Percentiles rank a stretch among this genome's conserved stretches.
Conservation (phyloP, 2,888 invertebrate species). For the Lucinisca nassula region DNA sequence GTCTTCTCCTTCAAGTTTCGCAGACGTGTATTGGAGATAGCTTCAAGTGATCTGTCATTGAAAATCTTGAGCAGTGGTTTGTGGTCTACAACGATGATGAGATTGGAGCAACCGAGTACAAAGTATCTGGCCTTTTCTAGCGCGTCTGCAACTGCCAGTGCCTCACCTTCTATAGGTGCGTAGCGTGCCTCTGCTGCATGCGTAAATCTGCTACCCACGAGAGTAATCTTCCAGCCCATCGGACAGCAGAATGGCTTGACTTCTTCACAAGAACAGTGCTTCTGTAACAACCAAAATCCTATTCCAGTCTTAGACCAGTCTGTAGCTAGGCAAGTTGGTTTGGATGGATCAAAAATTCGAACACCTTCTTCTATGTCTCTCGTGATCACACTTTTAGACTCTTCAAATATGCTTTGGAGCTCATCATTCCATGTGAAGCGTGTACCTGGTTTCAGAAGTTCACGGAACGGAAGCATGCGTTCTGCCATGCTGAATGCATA, state of each 20-base stretch:
- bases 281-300: constrained; percentile 59
- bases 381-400: constrained; percentile 34
- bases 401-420: constrained; percentile 39
- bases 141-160: constrained; percentile 8
- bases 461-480: constrained; percentile 49
- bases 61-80: constrained; percentile 53
- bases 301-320: constrained; percentile 72
- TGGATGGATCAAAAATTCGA: neutral
- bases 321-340: constrained; percentile 75
- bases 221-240: constrained; percentile 57
- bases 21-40: constrained; percentile 41
- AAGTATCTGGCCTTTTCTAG: constrained; percentile 50
- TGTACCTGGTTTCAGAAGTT: constrained; percentile 69
- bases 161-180: constrained; percentile 7
- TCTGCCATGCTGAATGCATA: constrained; percentile 74
- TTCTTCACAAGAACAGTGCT: constrained; percentile 44
- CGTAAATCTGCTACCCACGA: constrained; percentile 65
- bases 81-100: constrained; percentile 55
- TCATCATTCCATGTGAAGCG: constrained; percentile 57
- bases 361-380: neutral
- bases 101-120: constrained; percentile 40
- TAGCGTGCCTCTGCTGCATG: constrained; percentile 13
- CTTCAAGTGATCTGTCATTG: constrained; percentile 45
- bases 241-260: constrained; percentile 49
- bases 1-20: constrained; percentile 58